Evolutionary conservation across 2,888 invertebrate genomes (phyloP).

Genomic region (Sarcophaga caerulescens): DNA sequence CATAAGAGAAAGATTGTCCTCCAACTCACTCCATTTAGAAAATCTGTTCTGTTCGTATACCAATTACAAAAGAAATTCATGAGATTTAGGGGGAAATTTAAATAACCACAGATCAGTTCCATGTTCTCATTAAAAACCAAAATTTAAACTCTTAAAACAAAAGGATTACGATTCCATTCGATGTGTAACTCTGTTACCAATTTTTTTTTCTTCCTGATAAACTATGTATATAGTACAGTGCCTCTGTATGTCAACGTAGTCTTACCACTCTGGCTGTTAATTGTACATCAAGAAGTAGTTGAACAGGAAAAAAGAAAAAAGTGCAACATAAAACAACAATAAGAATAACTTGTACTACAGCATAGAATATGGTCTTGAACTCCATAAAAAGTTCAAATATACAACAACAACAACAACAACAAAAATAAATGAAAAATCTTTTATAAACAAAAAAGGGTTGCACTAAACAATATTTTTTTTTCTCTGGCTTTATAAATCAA

Average conservation of each 20-base stretch:
- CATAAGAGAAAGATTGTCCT: too few relatives aligned
- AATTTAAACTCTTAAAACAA: too few relatives aligned
- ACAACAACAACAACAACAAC: neutral
- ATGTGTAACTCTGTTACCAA: too few relatives aligned
- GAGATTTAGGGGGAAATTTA: too few relatives aligned
- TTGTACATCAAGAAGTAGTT: neutral
- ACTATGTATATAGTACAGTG: neutral
- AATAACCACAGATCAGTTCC: too few relatives aligned
- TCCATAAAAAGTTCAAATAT: slow-evolving; percentile 53
- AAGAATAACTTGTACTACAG: neutral
- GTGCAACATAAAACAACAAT: neutral
- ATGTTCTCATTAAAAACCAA: too few relatives aligned
- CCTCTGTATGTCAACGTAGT: neutral
- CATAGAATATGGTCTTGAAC: slow-evolving; percentile 60
- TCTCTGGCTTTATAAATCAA: neutral
- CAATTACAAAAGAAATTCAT: too few relatives aligned
- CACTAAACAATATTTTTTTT: neutral
- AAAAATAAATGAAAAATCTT: slow-evolving; percentile 10
- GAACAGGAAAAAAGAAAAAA: slow-evolving; percentile 2
- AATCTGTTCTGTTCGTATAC: too few relatives aligned
- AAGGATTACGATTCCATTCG: too few relatives aligned
- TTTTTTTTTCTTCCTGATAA: too few relatives aligned
- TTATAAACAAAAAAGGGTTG: slow-evolving; percentile 34
- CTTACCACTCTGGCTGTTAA: neutral
- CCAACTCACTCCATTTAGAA: too few relatives aligned